Conservation (phyloP, 2,888 invertebrate genomes). For the Ecdyonurus torrentis region DNA sequence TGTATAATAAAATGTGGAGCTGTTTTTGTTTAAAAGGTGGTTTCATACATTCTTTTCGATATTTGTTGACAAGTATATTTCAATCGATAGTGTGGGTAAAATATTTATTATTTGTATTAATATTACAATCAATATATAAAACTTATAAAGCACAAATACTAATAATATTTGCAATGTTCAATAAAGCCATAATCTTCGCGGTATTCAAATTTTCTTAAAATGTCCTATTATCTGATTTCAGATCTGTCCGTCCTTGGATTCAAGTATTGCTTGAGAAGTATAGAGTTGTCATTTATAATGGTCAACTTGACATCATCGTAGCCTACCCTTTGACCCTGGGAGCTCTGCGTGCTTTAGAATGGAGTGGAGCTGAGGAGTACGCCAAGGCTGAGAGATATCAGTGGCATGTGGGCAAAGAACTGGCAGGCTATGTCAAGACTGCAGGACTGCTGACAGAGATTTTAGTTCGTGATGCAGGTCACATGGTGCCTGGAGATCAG, state of each 20-base stretch:
- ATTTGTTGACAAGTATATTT: too few species aligned
- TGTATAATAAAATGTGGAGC: too few species aligned
- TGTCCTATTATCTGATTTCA: background rate
- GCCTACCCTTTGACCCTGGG: constrained; percentile 72
- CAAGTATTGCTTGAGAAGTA: constrained; percentile 48
- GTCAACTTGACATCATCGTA: constrained; percentile 81
- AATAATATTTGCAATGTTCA: too few species aligned
- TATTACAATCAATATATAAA: too few species aligned
- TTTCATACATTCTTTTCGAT: too few species aligned
- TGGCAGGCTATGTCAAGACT: constrained; percentile 60
- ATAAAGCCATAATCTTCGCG: too few species aligned
- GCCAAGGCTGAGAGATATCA: constrained; percentile 43
- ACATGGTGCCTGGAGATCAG: constrained; percentile 66
- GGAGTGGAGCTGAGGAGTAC: constrained; percentile 46
- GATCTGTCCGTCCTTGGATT: constrained; percentile 55
- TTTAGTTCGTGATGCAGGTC: constrained; percentile 61
- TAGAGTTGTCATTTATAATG: constrained; percentile 67
- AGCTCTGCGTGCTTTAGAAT: constrained; percentile 54
- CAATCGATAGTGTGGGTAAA: too few species aligned
- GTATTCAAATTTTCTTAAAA: too few species aligned
- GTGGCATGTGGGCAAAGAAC: constrained; percentile 47
- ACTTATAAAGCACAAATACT: too few species aligned
- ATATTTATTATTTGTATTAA: too few species aligned
- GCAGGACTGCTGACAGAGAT: constrained; percentile 56
- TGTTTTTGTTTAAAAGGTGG: too few species aligned